Percentiles rank a stretch among this genome's conserved stretches.
Evolutionary conservation across 2,888 invertebrate species (phyloP).

Genomic region (Thereva unica): DNA sequence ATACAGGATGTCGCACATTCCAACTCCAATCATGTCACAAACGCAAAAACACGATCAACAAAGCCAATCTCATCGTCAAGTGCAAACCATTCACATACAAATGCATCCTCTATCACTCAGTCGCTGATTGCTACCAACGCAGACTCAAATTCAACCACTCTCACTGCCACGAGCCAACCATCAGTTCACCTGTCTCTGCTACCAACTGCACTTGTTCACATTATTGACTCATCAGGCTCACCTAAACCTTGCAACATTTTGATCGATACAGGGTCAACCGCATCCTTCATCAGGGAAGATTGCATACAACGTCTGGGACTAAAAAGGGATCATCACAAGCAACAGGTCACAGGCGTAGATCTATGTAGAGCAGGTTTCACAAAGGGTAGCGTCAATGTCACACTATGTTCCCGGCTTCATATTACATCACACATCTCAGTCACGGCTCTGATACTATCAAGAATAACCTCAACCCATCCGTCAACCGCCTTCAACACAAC

Average conservation of each 20-base stretch:
- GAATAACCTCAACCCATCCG: no score
- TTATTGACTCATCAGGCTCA: background rate
- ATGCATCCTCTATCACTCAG: no score
- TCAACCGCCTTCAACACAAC: no score
- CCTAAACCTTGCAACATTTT: slow-evolving; percentile 3
- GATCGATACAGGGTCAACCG: background rate
- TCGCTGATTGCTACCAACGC: no score
- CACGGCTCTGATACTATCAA: no score
- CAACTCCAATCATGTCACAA: background rate
- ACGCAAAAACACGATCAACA: background rate
- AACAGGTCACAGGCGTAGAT: background rate
- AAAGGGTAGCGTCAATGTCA: background rate
- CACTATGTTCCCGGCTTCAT: background rate
- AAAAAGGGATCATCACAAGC: background rate
- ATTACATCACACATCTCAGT: no score
- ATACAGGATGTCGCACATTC: background rate
- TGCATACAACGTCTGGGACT: slow-evolving; percentile 10
- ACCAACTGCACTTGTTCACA: slow-evolving; percentile 1
- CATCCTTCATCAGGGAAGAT: slow-evolving; percentile 1
- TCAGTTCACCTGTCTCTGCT: background rate
- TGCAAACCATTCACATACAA: no score
- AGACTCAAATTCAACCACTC: background rate
- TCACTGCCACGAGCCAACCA: background rate
- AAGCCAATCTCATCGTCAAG: background rate
- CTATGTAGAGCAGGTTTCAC: background rate